Conservation (phyloP, 2,888 invertebrate species). For the Emmelina monodactyla region DNA sequence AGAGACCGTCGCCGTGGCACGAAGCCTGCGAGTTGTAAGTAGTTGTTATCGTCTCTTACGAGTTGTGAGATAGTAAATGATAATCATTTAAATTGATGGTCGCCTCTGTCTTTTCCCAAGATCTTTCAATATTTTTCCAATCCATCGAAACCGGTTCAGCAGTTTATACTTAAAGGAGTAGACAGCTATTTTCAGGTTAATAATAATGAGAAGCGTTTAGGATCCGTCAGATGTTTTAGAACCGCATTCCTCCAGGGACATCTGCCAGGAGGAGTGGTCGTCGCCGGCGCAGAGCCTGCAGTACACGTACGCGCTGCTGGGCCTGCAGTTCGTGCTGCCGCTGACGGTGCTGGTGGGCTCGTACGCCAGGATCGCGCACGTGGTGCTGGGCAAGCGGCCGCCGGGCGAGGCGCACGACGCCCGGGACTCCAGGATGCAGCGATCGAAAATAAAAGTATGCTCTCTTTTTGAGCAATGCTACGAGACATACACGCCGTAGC, state of each 20-base stretch:
- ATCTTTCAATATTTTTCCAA: too few species aligned
- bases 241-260: too few species aligned
- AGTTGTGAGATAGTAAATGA: too few species aligned
- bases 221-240: too few species aligned
- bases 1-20: conserved; percentile 70
- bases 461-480: too few species aligned
- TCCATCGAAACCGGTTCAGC: too few species aligned
- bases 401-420: conserved; percentile 89
- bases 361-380: conserved; percentile 84
- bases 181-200: too few species aligned
- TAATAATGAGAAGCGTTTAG: too few species aligned
- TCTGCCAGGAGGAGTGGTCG: conserved; percentile 78
- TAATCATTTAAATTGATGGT: too few species aligned
- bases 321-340: conserved; percentile 86
- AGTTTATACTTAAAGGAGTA: too few species aligned
- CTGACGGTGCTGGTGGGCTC: conserved; percentile 82
- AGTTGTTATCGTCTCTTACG: conserved; percentile 2
- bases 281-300: conserved; percentile 69
- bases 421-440: conserved; percentile 82
- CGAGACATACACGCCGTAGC: too few species aligned
- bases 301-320: conserved; percentile 80
- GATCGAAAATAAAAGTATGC: conserved; percentile 85
- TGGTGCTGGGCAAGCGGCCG: conserved; percentile 85
- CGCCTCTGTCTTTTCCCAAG: too few species aligned
- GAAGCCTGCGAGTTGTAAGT: conserved; percentile 72